Percentiles rank a stretch among this genome's conserved stretches.
These are phyloP conservation scores for Aporrectodea caliginosa DNA, from an alignment of 1,140 invertebrate genomes.

Conservation along the genomic window DNA sequence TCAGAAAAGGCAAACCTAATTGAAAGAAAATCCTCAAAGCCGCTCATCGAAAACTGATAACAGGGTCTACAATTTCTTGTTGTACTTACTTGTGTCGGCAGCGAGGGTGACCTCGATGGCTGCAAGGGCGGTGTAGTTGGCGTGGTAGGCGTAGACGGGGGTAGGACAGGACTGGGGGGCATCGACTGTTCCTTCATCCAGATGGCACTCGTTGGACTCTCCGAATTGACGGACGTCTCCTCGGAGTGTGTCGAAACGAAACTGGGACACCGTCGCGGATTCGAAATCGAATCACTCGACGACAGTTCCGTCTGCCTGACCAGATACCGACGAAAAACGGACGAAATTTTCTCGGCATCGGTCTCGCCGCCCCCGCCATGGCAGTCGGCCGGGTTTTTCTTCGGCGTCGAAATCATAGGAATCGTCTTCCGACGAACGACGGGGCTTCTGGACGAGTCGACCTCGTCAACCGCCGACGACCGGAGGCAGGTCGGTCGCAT, in stretches of 20 bases:
- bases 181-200: not conserved
- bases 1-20: too few species aligned
- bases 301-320: not conserved
- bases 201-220: not conserved
- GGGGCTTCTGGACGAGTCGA: not conserved
- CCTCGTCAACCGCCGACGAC: too few species aligned
- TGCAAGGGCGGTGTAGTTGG: too few species aligned
- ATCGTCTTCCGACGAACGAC: not conserved
- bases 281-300: not conserved
- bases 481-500: not conserved
- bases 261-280: not conserved
- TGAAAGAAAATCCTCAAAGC: too few species aligned
- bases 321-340: not conserved
- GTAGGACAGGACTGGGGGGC: too few species aligned
- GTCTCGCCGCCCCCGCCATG: not conserved
- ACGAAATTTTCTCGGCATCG: not conserved
- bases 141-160: too few species aligned
- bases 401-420: too few species aligned
- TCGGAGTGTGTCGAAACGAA: not conserved
- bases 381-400: not conserved
- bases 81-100: too few species aligned
- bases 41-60: too few species aligned
- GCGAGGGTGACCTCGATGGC: too few species aligned
- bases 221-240: not conserved
- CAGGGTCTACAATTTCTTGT: too few species aligned